Conservation (phyloP, 2,888 invertebrate species). For the Nephrotoma flavescens region DNA sequence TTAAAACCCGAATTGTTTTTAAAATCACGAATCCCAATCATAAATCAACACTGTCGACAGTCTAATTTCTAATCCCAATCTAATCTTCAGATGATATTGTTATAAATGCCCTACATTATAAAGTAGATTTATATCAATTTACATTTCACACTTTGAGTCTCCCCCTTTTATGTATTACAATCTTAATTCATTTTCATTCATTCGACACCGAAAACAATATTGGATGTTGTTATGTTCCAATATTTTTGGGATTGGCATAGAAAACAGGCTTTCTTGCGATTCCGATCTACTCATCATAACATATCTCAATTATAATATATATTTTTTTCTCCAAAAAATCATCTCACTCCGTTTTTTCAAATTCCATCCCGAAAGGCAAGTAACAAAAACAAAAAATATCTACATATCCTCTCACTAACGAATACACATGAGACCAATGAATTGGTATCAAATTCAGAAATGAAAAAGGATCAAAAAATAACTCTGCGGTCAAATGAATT, state of each 20-base stretch:
- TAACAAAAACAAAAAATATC: not conserved
- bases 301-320: not conserved
- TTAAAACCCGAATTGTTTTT: not conserved
- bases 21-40: not conserved
- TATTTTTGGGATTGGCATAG: not conserved
- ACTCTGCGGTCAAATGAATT: not conserved
- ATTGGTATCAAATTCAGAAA: not conserved
- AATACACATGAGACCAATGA: not conserved
- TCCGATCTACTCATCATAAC: not conserved
- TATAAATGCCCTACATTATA: not conserved
- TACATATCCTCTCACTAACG: not conserved
- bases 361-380: not conserved
- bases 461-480: not conserved
- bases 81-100: not conserved
- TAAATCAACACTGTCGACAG: not conserved
- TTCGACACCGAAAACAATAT: not conserved
- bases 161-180: not conserved
- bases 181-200: not conserved
- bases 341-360: not conserved
- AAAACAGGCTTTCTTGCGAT: not conserved
- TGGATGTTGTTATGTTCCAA: not conserved
- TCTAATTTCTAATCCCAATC: not conserved
- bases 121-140: not conserved
- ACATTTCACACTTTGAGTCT: not conserved
- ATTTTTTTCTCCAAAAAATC: not conserved